Evolutionary conservation across 1,140 invertebrate genomes (phyloP).

Genomic region (Zaprionus taronus): DNA sequence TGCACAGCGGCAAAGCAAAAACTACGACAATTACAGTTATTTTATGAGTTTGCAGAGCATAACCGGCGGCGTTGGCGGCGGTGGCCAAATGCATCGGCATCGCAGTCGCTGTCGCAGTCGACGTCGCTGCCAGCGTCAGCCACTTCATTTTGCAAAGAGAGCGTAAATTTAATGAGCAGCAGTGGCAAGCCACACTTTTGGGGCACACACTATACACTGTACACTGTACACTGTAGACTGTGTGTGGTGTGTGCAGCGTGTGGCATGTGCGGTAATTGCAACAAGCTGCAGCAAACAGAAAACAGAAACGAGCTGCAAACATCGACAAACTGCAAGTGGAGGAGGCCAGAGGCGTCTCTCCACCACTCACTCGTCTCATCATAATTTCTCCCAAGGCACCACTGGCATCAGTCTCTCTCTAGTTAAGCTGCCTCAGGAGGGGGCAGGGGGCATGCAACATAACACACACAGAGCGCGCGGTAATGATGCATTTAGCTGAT

Average conservation of each 20-base stretch:
- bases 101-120: conserved; percentile 11
- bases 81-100: conserved; percentile 13
- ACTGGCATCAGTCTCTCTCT: conserved; percentile 5
- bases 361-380: conserved; percentile 9
- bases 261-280: conserved; percentile 42
- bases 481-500: conserved; percentile 81
- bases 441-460: neutral
- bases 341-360: neutral
- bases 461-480: conserved; percentile 20
- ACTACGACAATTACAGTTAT: conserved; percentile 81
- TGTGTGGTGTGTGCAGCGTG: conserved; percentile 5
- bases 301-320: neutral
- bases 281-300: conserved; percentile 16
- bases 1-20: conserved; percentile 42
- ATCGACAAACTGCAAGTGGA: conserved; percentile 4
- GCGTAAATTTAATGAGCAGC: conserved; percentile 80
- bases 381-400: conserved; percentile 51
- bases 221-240: neutral
- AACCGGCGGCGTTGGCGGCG: conserved; percentile 44
- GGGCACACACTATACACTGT: neutral
- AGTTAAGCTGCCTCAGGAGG: neutral
- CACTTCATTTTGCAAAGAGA: conserved; percentile 79
- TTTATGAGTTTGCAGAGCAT: conserved; percentile 81
- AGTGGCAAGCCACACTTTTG: conserved; percentile 27
- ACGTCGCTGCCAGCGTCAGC: conserved; percentile 23